Evolutionary conservation across 1,140 invertebrate species (phyloP), one percentile per base, ranked within the genome.

Genomic region (Gerris buenoi): DNA sequence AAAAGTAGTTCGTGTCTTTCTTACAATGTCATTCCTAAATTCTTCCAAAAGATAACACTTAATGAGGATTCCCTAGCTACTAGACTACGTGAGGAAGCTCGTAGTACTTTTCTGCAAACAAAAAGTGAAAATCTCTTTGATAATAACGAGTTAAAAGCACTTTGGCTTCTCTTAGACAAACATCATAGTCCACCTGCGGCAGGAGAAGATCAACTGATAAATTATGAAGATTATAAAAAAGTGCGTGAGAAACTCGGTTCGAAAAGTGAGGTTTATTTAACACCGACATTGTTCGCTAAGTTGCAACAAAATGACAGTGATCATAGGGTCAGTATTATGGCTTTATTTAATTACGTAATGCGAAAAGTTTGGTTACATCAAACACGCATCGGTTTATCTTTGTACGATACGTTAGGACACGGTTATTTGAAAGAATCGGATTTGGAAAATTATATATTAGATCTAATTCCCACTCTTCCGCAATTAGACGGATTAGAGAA

Each of bases 291-390:
- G 22, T 68, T 68, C 60, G 63, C 67, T 25, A 29, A 65, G n/a
- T 61, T 68, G 22, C 67, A 68, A 26, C 57, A 65, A 13, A 60
- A 65, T 33, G 67, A 68, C 25, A 23, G 56, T 10, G 63, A 68
- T 18, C 27, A 68, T 25, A 64, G 67, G 61, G 63, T 68, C 3
- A 65, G 58, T 33, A 65, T 68, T 58, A 26, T 65, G 27, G 46
- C 63, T 2, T 27, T 67, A 56, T 97, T 96, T 75, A 96, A 96
- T 73, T 97, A 97, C 77, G 87, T 94, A 0, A 96, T 97, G 91
- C 81, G 91, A 23, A 92, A 95, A 77, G 88, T 94, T 2, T 97
- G 93, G 93, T 77, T 95, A 5, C 88, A 92, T 73, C 93, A 97
- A 77, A 96, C 93, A 1, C 81, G 93, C 73, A 93, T 97, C 69